Evolutionary conservation across 2,797 vertebrate species (phyloP), one percentile per base, ranked within the genome.

Genomic region (Nothura maculosa): DNA sequence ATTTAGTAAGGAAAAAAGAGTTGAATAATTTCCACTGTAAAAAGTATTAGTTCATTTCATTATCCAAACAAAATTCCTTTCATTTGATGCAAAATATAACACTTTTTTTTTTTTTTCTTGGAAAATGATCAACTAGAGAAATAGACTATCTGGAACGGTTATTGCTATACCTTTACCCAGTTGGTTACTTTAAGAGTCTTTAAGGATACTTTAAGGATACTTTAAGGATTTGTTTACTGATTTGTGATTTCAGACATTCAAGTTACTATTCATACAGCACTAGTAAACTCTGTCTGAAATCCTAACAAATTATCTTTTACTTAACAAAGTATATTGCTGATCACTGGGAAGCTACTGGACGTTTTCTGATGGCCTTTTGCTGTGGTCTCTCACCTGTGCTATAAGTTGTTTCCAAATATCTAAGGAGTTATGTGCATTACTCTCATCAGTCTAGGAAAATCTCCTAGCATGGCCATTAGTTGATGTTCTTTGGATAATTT

Each of bases 41-140:
- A 20, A 19, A 3, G 8, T 8, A 62, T 78, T 64, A 64, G 10
- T 20, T 83, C 10, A 21, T 79, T 85, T 85, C 60, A 68, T 27
- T 58, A 14, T 66, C 18, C 11, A 64, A n/a, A 3, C 4, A 47
- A 45, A 87, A 81, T 81, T 68, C 5, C 5, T 61, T 75, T 78
- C 4, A 82, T 1, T 85, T 14, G 73, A 63, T 18, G 5, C 3
- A 78, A 61, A n/a, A 72, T 5, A 25, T 30, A 74, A 68, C 6
- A 87, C 17, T 43, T 47, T 89, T 79, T 82, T 52, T 62, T 88
- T 13, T 38, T 36, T 7, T 60, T 83, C 91, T 20, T 79, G 25
- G 38, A 74, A 79, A 80, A 89, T 9, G 0, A 47, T 45, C 15
- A 47, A 25, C 40, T 81, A 81, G 12, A 67, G 1, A 2, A n/a